Conservation (phyloP, 2,113 vertebrate species). For the Ctenomys sociabilis region DNA sequence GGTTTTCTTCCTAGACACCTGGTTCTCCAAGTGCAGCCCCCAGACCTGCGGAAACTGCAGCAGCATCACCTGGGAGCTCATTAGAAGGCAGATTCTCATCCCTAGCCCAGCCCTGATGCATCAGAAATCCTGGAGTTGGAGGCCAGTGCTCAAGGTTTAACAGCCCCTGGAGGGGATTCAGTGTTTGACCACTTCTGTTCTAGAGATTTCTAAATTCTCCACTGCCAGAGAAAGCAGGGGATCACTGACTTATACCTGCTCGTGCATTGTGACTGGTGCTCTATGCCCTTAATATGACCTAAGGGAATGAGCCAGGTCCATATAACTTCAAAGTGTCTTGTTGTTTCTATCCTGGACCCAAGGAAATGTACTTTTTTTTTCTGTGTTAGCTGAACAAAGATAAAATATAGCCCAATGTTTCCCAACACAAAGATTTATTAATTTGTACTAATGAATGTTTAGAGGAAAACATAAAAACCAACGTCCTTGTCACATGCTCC, state of each 20-base stretch:
- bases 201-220: constrained; percentile 52
- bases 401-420: constrained; percentile 77
- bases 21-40: neutral
- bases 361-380: constrained; percentile 52
- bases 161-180: neutral
- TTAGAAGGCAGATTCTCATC: neutral
- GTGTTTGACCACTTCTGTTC: neutral
- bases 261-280: neutral
- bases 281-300: constrained; percentile 47
- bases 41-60: neutral
- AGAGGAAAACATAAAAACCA: constrained; percentile 78
- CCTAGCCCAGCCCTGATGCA: neutral
- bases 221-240: constrained; percentile 41
- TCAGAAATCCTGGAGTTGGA: neutral
- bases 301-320: constrained; percentile 31
- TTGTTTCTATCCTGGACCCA: constrained; percentile 65
- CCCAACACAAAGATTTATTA: constrained; percentile 79
- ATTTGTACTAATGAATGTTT: constrained; percentile 81
- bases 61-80: neutral
- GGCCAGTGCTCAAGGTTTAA: neutral
- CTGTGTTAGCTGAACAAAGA: constrained; percentile 65
- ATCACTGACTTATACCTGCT: neutral
- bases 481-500: constrained; percentile 72
- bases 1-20: constrained; percentile 12
- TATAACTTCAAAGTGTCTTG: constrained; percentile 72